Percentiles rank a stretch among this genome's conserved stretches.
Evolutionary conservation across 53 echinoderm and acorn worm species (phyloP).

Genomic region (Patiria pectinifera): DNA sequence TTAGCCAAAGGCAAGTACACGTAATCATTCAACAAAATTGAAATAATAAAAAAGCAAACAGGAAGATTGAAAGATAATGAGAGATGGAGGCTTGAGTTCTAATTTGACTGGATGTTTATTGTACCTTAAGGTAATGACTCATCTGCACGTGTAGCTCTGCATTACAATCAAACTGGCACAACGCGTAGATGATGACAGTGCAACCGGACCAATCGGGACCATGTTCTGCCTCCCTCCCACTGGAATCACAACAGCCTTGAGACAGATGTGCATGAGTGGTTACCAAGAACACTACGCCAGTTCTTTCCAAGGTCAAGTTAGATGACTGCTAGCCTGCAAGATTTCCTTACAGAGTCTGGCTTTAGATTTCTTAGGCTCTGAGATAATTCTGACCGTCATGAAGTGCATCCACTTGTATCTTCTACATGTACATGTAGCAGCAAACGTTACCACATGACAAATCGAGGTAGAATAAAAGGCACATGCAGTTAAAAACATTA

Average conservation of each 20-base stretch:
- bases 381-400: too few species aligned
- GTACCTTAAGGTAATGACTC: conserved; percentile 43
- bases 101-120: conserved; percentile 42
- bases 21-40: background rate
- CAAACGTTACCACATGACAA: too few species aligned
- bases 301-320: background rate
- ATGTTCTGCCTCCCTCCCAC: background rate
- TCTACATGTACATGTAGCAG: too few species aligned
- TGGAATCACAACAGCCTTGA: background rate
- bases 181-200: background rate
- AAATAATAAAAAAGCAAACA: background rate
- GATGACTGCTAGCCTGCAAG: background rate
- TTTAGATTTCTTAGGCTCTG: background rate
- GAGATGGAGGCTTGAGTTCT: background rate
- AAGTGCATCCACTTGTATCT: too few species aligned
- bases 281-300: background rate
- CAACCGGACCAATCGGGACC: background rate
- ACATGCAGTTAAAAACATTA: too few species aligned
- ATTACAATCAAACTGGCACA: background rate
- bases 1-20: too few species aligned
- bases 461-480: too few species aligned
- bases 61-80: background rate
- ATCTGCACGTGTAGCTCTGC: background rate
- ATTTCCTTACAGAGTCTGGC: background rate
- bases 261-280: background rate